Evolutionary conservation across 2,888 invertebrate genomes (phyloP), one percentile per base, ranked within the genome.

Genomic region (Hypselothyrea guttata): DNA sequence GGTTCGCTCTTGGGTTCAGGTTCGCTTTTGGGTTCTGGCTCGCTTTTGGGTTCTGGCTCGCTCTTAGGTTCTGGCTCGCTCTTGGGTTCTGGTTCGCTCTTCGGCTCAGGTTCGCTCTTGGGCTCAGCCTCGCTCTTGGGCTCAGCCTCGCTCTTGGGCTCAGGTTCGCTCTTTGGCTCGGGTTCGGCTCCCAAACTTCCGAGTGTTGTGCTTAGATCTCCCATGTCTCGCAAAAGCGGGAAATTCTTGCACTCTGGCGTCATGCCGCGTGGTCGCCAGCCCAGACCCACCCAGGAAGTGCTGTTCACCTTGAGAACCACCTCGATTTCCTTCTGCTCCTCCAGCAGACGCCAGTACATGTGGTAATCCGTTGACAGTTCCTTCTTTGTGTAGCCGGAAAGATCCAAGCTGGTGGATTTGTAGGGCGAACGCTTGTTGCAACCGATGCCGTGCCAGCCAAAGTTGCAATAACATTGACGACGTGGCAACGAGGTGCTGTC

Each of bases 381-480:
- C 47, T 92, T 92, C 86, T 92, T 93, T 38, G 93, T 93, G 91
- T 96, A 96, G 9, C 93, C 88, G 0, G 92, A 92, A 4, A 95
- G 91, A 88, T 96, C 95, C 27, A 96, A 90, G 42, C 93, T 93
- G 62, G 93, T 93, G 52, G 92, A 93, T 88, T 94, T 95, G 87
- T 95, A 93, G 0, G 94, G 93, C 0, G 96, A 94, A 88, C 94
- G 93, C 91, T 95, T 95, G 64, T 93, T 93, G 86, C 98, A 98
- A 0, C 94, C 94, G 15, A 93, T 92, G 1, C 98, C 98, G 86
- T 94, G 96, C 93, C 95, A 97, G 11, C 98, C 98, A 49, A 93
- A 92, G 58, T 96, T 94, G 86, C 98, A 98, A 90, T 95, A 98
- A 88, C 98, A 98, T 86, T 95, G 95, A 74, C 93, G 93, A 34